Evolutionary conservation across 2,888 invertebrate genomes (phyloP).

Genomic region (Suillia variegata): DNA sequence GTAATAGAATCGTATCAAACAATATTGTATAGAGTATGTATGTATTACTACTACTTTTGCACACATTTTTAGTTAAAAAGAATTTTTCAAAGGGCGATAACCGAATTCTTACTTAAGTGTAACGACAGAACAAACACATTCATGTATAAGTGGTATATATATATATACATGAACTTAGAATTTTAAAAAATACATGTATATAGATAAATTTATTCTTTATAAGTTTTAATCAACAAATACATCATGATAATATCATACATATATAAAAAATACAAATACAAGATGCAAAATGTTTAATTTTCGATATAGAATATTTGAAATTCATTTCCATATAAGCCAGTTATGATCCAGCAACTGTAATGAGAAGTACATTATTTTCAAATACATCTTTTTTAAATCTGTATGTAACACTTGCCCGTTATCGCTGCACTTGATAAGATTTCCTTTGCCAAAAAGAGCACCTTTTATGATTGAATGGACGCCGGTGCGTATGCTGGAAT

Average conservation of each 20-base stretch:
- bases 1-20: background rate
- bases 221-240: background rate
- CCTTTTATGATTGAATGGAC: constrained; percentile 48
- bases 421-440: constrained; percentile 53
- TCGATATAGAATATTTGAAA: constrained; percentile 55
- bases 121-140: background rate
- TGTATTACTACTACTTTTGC: too few species aligned
- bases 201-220: constrained; percentile 13
- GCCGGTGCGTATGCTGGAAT: constrained; percentile 43
- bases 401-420: constrained; percentile 48
- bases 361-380: background rate
- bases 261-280: background rate
- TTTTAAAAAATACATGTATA: constrained; percentile 40
- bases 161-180: background rate
- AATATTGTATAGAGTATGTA: background rate
- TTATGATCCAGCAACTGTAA: constrained; percentile 56
- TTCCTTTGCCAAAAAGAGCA: constrained; percentile 50
- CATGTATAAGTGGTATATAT: background rate
- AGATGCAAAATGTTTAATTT: constrained; percentile 13
- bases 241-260: background rate
- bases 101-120: too few species aligned
- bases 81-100: too few species aligned
- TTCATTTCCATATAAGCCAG: constrained; percentile 52
- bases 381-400: too few species aligned
- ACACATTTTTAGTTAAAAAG: too few species aligned